Base-by-base conservation (phyloP, 2,113 vertebrate genomes). In the Cochlearius cochlearius region DNA sequence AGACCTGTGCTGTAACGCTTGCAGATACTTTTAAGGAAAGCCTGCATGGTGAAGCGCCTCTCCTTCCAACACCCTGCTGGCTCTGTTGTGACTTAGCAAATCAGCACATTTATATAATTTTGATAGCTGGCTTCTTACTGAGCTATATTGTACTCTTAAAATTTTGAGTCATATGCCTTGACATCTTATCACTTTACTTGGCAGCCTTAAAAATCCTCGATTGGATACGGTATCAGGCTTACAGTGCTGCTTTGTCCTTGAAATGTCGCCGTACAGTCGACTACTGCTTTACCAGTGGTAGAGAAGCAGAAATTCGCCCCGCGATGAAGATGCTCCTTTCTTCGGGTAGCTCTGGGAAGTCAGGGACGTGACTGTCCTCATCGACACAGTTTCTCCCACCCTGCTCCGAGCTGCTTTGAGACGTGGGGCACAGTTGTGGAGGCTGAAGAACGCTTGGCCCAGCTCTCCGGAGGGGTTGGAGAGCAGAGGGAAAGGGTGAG, bases 161-260 rank as follows among this genome's bases (percentile, higher is more conserved):
- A 78, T 92, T 93, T 80, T 96, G 97, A 95, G 89, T 97, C 93
- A 96, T 96, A 52, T 85, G 92, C 89, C 84, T 86, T 90, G 91
- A 97, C 89, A 92, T 96, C 92, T 89, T 91, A 91, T 22, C 67
- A 4, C 81, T 92, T 96, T 79, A 62, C 93, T 90, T 97, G 94
- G 93, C 87, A 97, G 93, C 66, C 50, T 80, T 86, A 55, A 66
- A 73, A 88, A 86, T 91, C 84, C 23, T 58, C 45, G 63, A 74
- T 80, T 90, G 91, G 93, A 43, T 75, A 58, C 7, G 15, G 29
- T 85, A 26, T 45, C 55, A 50, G 58, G 63, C 62, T 92, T 38
- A 21, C 47, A 80, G 75, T 4, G 6, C 77, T 43, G 74, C 94
- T 96, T 66, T 80, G 91, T 82, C 91, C 91, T 95, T 95, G 89